A percentile compares a stretch with the other conserved stretches of the same genome.
Conservation (phyloP, 2,113 vertebrate genomes). For the Dermatemys mawii region DNA sequence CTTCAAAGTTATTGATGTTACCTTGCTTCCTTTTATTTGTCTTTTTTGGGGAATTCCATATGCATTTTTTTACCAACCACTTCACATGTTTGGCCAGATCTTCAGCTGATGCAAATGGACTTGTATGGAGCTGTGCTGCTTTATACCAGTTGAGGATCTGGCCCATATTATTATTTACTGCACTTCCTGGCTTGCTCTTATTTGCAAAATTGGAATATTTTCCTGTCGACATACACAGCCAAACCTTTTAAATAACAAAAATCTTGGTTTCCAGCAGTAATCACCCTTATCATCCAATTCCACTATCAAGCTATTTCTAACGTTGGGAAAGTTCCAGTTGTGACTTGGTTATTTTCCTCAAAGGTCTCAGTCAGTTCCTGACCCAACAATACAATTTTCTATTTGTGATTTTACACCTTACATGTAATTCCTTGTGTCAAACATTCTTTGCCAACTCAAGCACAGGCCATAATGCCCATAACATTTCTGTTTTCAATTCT, state of each 20-base stretch:
- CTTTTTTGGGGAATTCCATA: too few species aligned
- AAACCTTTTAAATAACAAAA: slow-evolving; percentile 46
- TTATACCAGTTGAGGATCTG: too few species aligned
- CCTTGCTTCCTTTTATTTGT: too few species aligned
- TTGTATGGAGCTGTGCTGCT: too few species aligned
- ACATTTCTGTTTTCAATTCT: too few species aligned
- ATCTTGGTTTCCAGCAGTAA: slow-evolving; percentile 39
- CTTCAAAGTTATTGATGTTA: too few species aligned
- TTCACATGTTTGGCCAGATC: too few species aligned
- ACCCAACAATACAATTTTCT: background rate
- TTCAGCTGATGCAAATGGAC: too few species aligned
- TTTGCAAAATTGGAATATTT: slow-evolving; percentile 6
- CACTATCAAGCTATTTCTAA: slow-evolving; percentile 54
- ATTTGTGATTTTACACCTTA: background rate
- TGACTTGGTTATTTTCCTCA: slow-evolving; percentile 50
- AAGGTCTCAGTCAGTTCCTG: slow-evolving; percentile 44
- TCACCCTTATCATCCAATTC: slow-evolving; percentile 56
- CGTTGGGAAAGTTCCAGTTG: slow-evolving; percentile 50
- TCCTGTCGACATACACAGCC: background rate
- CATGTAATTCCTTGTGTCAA: too few species aligned
- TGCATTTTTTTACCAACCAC: too few species aligned
- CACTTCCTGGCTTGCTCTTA: slow-evolving; percentile 10
- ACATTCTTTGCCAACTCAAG: too few species aligned
- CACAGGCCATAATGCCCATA: too few species aligned
- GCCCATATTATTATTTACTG: slow-evolving; percentile 19